Evolutionary conservation across 1,140 invertebrate genomes (phyloP), one percentile per base, ranked within the genome.

Genomic region (Lordiphosa collinella): DNA sequence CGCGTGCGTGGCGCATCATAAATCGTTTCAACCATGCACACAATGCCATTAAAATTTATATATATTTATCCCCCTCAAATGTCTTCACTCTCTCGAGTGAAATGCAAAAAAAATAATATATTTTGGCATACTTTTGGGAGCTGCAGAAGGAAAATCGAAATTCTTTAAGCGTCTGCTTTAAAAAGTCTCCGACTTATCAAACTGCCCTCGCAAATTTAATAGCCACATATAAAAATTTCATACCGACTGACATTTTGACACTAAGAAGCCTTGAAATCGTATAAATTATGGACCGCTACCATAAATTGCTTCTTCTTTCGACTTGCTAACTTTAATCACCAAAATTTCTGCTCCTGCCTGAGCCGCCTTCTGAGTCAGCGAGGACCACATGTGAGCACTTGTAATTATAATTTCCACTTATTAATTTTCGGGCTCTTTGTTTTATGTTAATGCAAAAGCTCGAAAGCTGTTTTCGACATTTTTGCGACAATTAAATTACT

Each of bases 401-500:
- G 61, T 82, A 80, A 80, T 80, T 82, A 80, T 71, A 82, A 80
- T 80, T 80, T 80, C 57, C 61, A 82, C 71, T 82, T 71, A 71
- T 80, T 82, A 80, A 71, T 71, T 71, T 50, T 67, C 66, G 12
- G 53, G 48, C 57, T 68, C 32, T 74, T 70, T 69, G 64, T 49
- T 49, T 67, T 56, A 55, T 82, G 65, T 70, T 82, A 80, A 75
- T 82, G 71, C 63, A 80, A 70, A 48, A 76, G 62, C 66, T 62
- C 51, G 53, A 76, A 82, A 80, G 76, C 76, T 82, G 76, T 76
- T 80, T 80, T 82, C 76, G 76, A 80, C 75, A 80, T 80, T 76
- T 80, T 76, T 80, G 75, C 75, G 75, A 80, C 76, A 80, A 76
- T 80, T 80, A 71, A 80, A 80, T 80, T 80, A 80, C 76, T 82